Conservation (phyloP, 2,113 vertebrate genomes). For the Indicator maculatus region DNA sequence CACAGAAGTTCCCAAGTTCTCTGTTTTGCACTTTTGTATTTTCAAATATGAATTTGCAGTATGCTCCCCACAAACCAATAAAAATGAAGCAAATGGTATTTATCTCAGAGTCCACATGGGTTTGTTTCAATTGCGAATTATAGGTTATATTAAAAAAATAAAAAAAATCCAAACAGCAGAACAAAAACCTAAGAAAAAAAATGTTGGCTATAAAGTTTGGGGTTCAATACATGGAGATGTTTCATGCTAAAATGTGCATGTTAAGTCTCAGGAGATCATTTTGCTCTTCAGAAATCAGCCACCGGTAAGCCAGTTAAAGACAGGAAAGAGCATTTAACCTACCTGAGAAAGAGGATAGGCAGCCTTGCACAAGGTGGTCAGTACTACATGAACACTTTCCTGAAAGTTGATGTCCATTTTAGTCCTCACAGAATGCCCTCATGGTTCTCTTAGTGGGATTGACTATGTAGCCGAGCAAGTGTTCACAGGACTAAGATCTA, state of each 20-base stretch:
- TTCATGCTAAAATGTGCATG: neutral
- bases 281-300: neutral
- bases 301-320: neutral
- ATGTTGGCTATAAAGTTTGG: neutral
- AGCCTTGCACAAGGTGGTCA: neutral
- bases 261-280: neutral
- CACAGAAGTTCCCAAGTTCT: neutral
- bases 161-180: neutral
- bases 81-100: neutral
- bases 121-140: neutral
- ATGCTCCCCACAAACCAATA: neutral
- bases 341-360: neutral
- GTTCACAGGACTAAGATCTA: neutral
- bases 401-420: neutral
- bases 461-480: accelerated
- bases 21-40: neutral
- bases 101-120: neutral
- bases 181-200: neutral
- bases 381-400: neutral
- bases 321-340: neutral
- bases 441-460: neutral
- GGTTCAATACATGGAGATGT: neutral
- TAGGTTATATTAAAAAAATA: neutral
- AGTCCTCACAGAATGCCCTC: neutral
- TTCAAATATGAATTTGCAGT: neutral